Base-by-base conservation (phyloP, 2,888 invertebrate genomes). In the Macropis europaea region DNA sequence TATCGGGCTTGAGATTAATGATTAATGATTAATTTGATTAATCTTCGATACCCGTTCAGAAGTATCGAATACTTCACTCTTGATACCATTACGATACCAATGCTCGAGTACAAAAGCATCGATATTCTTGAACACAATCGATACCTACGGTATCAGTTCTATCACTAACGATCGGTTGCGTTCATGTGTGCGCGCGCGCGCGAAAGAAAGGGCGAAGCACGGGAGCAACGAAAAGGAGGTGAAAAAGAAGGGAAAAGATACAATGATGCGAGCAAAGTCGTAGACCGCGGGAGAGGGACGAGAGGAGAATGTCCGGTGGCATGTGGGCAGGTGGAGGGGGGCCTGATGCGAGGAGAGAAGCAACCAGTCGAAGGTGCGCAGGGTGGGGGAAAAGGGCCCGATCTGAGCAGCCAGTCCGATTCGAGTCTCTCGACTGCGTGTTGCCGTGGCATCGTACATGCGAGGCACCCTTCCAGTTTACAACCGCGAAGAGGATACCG, bases 351-450 rank as follows among this genome's bases (percentile, higher is more conserved):
- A 76, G 77, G 48, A 62, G 52, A 67, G 81, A 73, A 80, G 81
- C 67, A 81, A 74, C 69, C 67, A 78, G 74, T 77, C 66, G 77
- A 73, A 50, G 72, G 36, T 38, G 50, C 22, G 24, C 19, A 28
- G 13, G 42, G 57, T 40, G 69, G 77, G 69, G 81, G 61, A 62
- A 71, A 79, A 64, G 82, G 86, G 86, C 81, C 83, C 82, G 82
- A 82, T 86, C 86, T 84, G 76, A 71, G 60, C 78, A 76, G 82
- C 78, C 85, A 86, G 86, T 86, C 73, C 81, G 78, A 79, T 73
- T 78, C 72, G 77, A 82, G 85, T 76, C 79, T 82, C 81, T 77
- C 62, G 73, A 71, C 75, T 74, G 71, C 72, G 77, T 73, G 82
- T 79, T 72, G 76, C 68, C 73, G 77, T 77, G 79, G 59, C 62